Evolutionary conservation across 2,797 vertebrate species (phyloP).

Genomic region (Pseudotriccus pelzelni): DNA sequence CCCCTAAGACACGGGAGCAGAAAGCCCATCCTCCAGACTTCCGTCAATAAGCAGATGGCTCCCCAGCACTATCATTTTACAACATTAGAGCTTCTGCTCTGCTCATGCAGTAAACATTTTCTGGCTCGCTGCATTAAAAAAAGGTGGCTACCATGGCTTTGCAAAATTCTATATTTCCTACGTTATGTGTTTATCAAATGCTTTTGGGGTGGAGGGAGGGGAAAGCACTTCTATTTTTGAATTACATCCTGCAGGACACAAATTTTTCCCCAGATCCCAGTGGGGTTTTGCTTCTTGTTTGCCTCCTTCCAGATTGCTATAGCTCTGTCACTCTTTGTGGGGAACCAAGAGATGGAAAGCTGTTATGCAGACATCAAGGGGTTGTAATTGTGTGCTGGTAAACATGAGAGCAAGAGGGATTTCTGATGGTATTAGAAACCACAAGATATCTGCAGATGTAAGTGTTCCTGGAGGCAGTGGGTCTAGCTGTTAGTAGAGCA

Average conservation of each 20-base stretch:
- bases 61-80: slow-evolving; percentile 41
- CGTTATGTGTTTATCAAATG: not conserved
- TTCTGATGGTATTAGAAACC: slow-evolving; percentile 44
- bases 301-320: slow-evolving; percentile 17
- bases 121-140: slow-evolving; percentile 45
- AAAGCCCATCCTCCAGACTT: slow-evolving; percentile 9
- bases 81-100: slow-evolving; percentile 59
- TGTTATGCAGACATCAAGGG: slow-evolving; percentile 35
- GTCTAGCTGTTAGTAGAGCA: not conserved
- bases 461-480: slow-evolving; percentile 5
- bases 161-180: slow-evolving; percentile 20
- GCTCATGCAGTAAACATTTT: slow-evolving; percentile 59
- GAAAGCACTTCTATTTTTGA: not conserved
- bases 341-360: slow-evolving; percentile 2
- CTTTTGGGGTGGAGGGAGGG: not conserved
- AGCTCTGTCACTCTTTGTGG: slow-evolving; percentile 15
- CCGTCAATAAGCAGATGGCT: slow-evolving; percentile 63
- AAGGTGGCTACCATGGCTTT: not conserved
- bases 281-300: slow-evolving; percentile 15
- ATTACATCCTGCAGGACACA: slow-evolving; percentile 41
- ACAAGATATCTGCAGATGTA: not conserved
- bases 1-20: not conserved
- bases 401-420: slow-evolving; percentile 38
- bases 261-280: not conserved
- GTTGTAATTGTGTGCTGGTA: slow-evolving; percentile 11